Conservation (phyloP, 2,888 invertebrate genomes). For the Encarsia formosa region DNA sequence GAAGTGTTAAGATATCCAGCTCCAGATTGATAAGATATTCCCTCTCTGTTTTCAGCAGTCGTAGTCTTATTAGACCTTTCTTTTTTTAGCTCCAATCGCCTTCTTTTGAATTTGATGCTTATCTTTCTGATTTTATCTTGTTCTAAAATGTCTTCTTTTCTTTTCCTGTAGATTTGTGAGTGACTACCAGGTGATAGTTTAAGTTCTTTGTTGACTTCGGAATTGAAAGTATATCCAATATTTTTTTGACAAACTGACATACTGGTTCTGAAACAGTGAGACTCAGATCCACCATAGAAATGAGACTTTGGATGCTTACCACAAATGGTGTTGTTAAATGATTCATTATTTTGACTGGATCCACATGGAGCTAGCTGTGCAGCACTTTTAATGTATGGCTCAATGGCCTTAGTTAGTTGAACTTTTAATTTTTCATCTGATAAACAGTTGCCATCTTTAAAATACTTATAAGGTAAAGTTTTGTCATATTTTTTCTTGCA, state of each 20-base stretch:
- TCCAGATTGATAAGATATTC: conserved; percentile 9
- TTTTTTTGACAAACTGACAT: conserved; percentile 10
- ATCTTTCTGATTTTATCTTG: neutral
- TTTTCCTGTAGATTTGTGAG: neutral
- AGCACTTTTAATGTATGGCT: neutral
- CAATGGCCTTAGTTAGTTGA: neutral
- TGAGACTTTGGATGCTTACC: conserved; percentile 8
- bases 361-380: neutral
- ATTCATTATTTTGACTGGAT: neutral
- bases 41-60: conserved; percentile 1
- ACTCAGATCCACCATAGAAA: conserved; percentile 6
- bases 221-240: conserved; percentile 1
- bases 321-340: neutral
- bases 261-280: conserved; percentile 5
- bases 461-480: neutral
- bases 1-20: conserved; percentile 4
- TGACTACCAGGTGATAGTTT: conserved; percentile 7
- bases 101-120: conserved; percentile 2
- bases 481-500: neutral
- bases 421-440: neutral
- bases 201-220: neutral
- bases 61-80: neutral
- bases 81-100: conserved; percentile 5
- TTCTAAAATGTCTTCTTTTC: neutral
- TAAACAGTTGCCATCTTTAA: neutral